Percentiles rank a stretch among this genome's conserved stretches.
Evolutionary conservation across 2,888 invertebrate genomes (phyloP).

Genomic region (Branchipolynoe longqiensis): DNA sequence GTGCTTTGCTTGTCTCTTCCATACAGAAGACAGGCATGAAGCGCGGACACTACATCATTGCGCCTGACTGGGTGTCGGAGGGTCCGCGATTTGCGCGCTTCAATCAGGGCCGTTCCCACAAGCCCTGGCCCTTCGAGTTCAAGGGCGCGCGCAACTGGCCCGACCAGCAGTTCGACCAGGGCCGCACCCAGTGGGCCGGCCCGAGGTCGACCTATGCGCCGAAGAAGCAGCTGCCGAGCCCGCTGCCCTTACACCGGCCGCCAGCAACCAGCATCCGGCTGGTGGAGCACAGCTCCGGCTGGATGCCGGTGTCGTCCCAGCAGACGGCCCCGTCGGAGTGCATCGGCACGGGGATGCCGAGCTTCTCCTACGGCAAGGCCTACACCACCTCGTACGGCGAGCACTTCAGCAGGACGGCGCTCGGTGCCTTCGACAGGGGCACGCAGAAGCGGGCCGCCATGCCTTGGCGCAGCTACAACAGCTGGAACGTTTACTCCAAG

Average conservation of each 20-base stretch:
- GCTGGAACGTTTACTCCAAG: conserved; percentile 40
- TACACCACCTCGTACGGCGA: conserved; percentile 43
- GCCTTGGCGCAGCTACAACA: conserved; percentile 49
- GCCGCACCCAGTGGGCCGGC: conserved; percentile 30
- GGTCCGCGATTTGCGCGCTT: conserved; percentile 11
- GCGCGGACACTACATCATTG: conserved; percentile 26
- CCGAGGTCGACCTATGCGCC: neutral
- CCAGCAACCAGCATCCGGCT: conserved; percentile 14
- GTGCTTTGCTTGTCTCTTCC: neutral
- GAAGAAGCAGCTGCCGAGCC: too few relatives aligned
- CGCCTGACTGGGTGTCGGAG: conserved; percentile 47
- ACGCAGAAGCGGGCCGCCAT: neutral
- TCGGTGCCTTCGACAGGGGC: conserved; percentile 6
- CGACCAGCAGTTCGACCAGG: conserved; percentile 29
- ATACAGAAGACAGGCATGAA: conserved; percentile 29
- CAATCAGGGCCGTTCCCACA: conserved; percentile 15
- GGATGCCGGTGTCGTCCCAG: conserved; percentile 30
- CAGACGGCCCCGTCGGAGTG: neutral
- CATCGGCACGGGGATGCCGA: neutral
- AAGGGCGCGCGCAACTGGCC: conserved; percentile 49
- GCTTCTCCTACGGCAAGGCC: conserved; percentile 15
- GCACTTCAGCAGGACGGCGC: conserved; percentile 19
- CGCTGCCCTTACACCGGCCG: too few relatives aligned
- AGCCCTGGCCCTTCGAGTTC: conserved; percentile 50
- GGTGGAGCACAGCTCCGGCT: conserved; percentile 15